A percentile compares a stretch with the other conserved stretches of the same genome.
Conservation (phyloP, 2,888 invertebrate species). For the Idaea dimidiata region DNA sequence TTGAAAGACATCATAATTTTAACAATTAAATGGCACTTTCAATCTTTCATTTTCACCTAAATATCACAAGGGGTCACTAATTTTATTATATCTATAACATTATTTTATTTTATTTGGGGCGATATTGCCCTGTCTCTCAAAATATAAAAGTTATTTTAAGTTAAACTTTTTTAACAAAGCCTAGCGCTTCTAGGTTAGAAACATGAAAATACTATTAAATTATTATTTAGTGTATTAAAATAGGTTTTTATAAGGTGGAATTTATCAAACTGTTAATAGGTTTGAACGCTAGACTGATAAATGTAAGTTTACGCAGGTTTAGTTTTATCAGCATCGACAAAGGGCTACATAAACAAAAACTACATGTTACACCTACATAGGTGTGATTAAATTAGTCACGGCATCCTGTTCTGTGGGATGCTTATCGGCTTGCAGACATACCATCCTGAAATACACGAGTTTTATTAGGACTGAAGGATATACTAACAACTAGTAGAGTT, state of each 20-base stretch:
- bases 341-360: background rate
- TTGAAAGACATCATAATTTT: conserved; percentile 28
- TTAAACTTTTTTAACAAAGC: background rate
- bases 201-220: too few species aligned
- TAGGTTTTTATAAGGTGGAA: too few species aligned
- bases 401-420: conserved; percentile 46
- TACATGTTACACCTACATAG: conserved; percentile 1
- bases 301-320: background rate
- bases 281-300: background rate
- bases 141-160: background rate
- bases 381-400: conserved; percentile 24
- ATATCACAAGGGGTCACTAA: conserved; percentile 59
- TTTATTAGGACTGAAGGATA: background rate
- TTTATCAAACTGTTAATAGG: too few species aligned
- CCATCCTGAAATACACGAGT: conserved; percentile 62
- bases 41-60: conserved; percentile 54
- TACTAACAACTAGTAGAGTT: background rate
- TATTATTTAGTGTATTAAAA: too few species aligned
- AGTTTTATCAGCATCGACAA: conserved; percentile 7
- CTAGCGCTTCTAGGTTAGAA: background rate
- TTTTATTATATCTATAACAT: conserved; percentile 29
- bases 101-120: conserved; percentile 30
- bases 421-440: conserved; percentile 62
- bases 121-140: conserved; percentile 24
- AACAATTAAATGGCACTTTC: conserved; percentile 60